A percentile compares a stretch with the other conserved stretches of the same genome.
These are phyloP conservation scores for Aplocera efformata DNA, from an alignment of 2,888 invertebrate genomes.

Conservation along the genomic window DNA sequence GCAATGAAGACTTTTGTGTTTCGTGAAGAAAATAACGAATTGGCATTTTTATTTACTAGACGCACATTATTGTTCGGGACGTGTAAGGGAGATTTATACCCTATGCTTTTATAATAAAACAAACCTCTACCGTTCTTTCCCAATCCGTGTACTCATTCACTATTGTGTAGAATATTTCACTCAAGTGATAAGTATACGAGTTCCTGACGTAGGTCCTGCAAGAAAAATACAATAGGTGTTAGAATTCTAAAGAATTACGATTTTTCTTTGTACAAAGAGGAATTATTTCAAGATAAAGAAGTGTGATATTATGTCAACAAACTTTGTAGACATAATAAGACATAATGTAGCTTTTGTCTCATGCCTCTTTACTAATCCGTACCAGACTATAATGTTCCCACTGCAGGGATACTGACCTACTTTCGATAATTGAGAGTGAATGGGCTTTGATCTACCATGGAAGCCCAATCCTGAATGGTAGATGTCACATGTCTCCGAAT, in stretches of 20 bases:
- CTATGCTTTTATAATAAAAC: slow-evolving; percentile 47
- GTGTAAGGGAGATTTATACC: not conserved
- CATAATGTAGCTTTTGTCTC: no score
- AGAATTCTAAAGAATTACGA: not conserved
- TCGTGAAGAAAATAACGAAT: slow-evolving; percentile 7
- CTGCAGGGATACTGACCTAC: no score
- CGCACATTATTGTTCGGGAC: not conserved
- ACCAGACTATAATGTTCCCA: no score
- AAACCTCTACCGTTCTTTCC: slow-evolving; percentile 90
- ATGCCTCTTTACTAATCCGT: no score
- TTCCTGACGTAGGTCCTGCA: slow-evolving; percentile 94
- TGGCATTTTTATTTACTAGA: slow-evolving; percentile 2
- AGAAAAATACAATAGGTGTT: slow-evolving; percentile 18
- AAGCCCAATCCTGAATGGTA: no score
- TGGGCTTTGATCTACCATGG: no score
- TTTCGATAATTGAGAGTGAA: no score
- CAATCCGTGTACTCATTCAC: slow-evolving; percentile 99
- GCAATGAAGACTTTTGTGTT: slow-evolving; percentile 4
- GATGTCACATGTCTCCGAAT: no score
- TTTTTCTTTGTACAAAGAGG: no score
- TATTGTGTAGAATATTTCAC: slow-evolving; percentile 97
- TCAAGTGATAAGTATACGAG: slow-evolving; percentile 96
- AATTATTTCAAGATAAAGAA: no score
- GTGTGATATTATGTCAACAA: no score
- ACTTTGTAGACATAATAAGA: no score